Base-by-base conservation (phyloP, 1,140 invertebrate species). In the Lanistes nyassanus region DNA sequence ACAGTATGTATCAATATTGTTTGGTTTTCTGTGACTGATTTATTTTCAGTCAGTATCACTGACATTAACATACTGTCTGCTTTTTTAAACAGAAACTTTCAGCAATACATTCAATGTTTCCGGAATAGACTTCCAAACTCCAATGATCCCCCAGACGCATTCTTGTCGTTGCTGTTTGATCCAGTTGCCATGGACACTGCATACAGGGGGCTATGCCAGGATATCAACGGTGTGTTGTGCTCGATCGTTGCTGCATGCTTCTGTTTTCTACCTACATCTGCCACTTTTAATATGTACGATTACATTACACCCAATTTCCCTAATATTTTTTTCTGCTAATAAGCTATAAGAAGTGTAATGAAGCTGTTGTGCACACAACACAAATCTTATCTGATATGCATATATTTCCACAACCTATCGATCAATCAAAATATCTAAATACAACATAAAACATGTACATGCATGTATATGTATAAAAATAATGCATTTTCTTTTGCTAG, bases 71-170 rank as follows among this genome's bases (percentile, higher is more conserved):
- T n/a, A n/a, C n/a, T n/a, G 9, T 58, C 31, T 36, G 60, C 31
- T 55, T 23, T 34, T 58, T 42, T n/a, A 66, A 76, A 36, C 79
- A 81, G 77, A 42, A 79, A 81, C 37, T 77, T 60, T 37, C 36
- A 74, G 5, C 64, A 39, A 16, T 79, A 79, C 67, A 56, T 79
- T 21, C 39, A 64, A n/a, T 81, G 77, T 76, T 80, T 80, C 55
- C 29, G 76, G 62, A 72, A 31, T 34, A 55, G 77, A 26, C 75
- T 80, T 19, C 76, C 74, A 2, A 39, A 53, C n/a, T 78, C 76
- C 21, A 76, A 56, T 23, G 68, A 76, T 42, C 62, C 74, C 13
- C 72, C 76, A 3, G 79, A 80, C 62, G 47, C 55, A 11, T 80
- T 80, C 36, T 67, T 78, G 31, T 42, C 36, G 13, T 67, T 80